A percentile compares a stretch with the other conserved stretches of the same genome.
phyloP scores from a whole-genome alignment of 2,888 invertebrate genomes.

The Heteropelma amictum region DNA sequence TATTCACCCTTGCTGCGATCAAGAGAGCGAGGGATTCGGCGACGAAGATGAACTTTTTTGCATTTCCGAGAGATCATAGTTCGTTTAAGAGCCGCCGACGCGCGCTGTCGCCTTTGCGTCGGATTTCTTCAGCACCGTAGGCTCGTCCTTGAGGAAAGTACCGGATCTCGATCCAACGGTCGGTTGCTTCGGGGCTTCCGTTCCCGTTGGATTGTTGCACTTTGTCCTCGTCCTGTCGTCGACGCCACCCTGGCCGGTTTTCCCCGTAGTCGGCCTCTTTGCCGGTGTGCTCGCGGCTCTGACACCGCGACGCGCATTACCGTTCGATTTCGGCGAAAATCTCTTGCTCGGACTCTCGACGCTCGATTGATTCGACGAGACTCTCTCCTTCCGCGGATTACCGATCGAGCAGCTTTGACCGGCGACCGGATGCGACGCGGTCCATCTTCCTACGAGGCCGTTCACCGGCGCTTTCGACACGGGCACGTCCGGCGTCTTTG shows the following conservation, averaged over 20 bases:
- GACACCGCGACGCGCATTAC: constrained; percentile 57
- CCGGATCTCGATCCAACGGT: constrained; percentile 82
- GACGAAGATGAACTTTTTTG: too few species aligned
- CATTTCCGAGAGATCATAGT: too few species aligned
- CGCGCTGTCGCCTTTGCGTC: constrained; percentile 72
- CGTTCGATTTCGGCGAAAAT: constrained; percentile 73
- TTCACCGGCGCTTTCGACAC: neutral
- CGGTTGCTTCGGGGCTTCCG: constrained; percentile 70
- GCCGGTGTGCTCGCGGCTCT: constrained; percentile 56
- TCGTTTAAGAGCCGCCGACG: constrained; percentile 69
- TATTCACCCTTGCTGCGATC: too few species aligned
- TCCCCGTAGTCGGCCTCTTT: constrained; percentile 32
- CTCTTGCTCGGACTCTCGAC: constrained; percentile 71
- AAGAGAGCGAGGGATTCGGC: too few species aligned
- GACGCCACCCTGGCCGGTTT: constrained; percentile 59
- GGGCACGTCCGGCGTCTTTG: constrained; percentile 80
- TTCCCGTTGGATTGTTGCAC: constrained; percentile 71
- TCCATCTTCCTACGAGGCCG: neutral
- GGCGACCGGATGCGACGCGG: constrained; percentile 9
- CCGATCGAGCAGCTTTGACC: neutral
- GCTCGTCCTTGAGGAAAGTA: constrained; percentile 88
- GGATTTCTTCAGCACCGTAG: constrained; percentile 81
- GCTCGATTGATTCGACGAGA: constrained; percentile 65
- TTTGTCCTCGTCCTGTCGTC: constrained; percentile 70
- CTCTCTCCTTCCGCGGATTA: constrained; percentile 68